A percentile compares a stretch with the other conserved stretches of the same genome.
Conservation (phyloP, 2,797 vertebrate species). For the Muscicapa comitata region DNA sequence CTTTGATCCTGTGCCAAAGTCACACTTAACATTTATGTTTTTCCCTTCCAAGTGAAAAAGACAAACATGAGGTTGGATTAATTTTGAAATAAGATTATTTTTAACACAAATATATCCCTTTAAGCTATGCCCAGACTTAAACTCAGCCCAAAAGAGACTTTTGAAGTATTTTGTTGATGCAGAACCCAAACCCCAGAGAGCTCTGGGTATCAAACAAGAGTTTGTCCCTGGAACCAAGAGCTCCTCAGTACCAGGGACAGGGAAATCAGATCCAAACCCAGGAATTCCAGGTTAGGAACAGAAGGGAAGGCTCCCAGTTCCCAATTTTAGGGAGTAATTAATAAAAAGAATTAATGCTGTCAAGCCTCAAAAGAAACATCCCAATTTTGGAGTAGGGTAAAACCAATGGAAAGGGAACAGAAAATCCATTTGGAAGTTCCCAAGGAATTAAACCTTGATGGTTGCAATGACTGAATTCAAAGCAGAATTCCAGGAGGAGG, state of each 20-base stretch:
- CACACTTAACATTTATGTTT: accelerated
- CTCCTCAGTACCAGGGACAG: not conserved
- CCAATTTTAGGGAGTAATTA: not conserved
- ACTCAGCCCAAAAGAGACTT: not conserved
- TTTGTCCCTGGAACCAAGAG: too few relatives aligned
- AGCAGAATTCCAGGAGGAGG: not conserved
- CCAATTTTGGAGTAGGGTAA: not conserved
- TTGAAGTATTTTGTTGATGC: not conserved
- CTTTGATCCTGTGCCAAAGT: not conserved
- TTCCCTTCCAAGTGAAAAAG: not conserved
- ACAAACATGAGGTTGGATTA: accelerated
- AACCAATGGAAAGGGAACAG: not conserved
- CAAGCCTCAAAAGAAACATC: not conserved
- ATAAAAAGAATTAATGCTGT: not conserved
- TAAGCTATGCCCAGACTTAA: accelerated
- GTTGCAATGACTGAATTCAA: not conserved
- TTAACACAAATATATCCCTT: not conserved
- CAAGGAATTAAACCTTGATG: not conserved
- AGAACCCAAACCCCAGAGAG: not conserved
- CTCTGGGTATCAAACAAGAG: not conserved
- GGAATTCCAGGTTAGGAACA: not conserved
- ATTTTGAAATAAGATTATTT: not conserved
- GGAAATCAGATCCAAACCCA: not conserved
- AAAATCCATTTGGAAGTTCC: not conserved
- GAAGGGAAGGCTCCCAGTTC: not conserved